A percentile compares a stretch with the other conserved stretches of the same genome.
Evolutionary conservation across 2,797 vertebrate genomes (phyloP).

Genomic region (Sandelia bainsii): DNA sequence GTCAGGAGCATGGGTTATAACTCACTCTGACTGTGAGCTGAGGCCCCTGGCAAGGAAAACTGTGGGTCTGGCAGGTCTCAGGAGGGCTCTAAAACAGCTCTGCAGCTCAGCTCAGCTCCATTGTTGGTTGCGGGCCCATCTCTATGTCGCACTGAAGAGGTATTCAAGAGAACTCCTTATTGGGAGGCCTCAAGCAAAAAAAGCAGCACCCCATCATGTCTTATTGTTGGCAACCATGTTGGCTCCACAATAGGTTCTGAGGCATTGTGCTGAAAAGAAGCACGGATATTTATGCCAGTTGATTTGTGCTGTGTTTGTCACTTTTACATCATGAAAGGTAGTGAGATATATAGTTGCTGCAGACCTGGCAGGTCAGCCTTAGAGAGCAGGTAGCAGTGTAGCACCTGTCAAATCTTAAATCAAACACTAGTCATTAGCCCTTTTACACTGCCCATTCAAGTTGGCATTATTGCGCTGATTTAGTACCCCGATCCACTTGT

Average conservation of each 20-base stretch:
- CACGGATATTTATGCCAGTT: slow-evolving; percentile 52
- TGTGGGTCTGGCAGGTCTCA: slow-evolving; percentile 72
- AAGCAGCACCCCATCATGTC: slow-evolving; percentile 66
- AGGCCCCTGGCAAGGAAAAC: slow-evolving; percentile 63
- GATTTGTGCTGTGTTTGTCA: slow-evolving; percentile 52
- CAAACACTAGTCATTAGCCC: slow-evolving; percentile 22
- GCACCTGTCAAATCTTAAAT: slow-evolving; percentile 44
- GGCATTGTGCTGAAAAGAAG: slow-evolving; percentile 43
- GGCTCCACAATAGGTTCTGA: slow-evolving; percentile 43
- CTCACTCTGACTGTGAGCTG: slow-evolving; percentile 69
- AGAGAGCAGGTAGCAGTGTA: slow-evolving; percentile 34
- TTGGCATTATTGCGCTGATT: too few species aligned
- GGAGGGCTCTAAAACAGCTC: slow-evolving; percentile 65
- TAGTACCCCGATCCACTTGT: too few species aligned
- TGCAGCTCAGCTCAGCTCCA: slow-evolving; percentile 48
- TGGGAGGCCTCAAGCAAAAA: slow-evolving; percentile 58
- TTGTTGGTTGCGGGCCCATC: slow-evolving; percentile 56
- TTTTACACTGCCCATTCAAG: slow-evolving; percentile 21
- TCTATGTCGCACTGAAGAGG: slow-evolving; percentile 60
- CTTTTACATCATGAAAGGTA: slow-evolving; percentile 55
- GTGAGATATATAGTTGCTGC: slow-evolving; percentile 29
- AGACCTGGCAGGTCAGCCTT: slow-evolving; percentile 31
- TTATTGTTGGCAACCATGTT: slow-evolving; percentile 67
- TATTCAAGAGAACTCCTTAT: slow-evolving; percentile 55
- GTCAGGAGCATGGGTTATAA: slow-evolving; percentile 59